phyloP scores from a whole-genome alignment of 1,140 invertebrate genomes.

The Megathymus violae region DNA sequence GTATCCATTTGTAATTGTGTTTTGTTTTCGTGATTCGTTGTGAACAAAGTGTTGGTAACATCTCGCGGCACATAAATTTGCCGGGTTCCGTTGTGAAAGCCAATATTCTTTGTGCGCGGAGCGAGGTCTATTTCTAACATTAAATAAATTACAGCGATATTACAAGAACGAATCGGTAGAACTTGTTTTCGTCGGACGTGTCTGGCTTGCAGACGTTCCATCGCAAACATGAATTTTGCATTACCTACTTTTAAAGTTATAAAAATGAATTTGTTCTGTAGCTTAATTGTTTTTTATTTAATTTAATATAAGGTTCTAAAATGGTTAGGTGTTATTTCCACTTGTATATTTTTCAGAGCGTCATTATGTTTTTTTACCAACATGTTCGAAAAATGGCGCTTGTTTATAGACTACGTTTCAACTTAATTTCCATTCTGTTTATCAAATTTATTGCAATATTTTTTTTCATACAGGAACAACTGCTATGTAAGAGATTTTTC shows the following conservation, averaged over 20 bases:
- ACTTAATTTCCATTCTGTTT: too few relatives aligned
- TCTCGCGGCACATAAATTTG: slow-evolving; percentile 76
- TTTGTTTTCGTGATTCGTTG: slow-evolving; percentile 46
- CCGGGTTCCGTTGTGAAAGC: slow-evolving; percentile 80
- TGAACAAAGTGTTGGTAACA: slow-evolving; percentile 60
- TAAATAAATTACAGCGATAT: slow-evolving; percentile 81
- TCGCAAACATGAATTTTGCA: slow-evolving; percentile 66
- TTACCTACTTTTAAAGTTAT: slow-evolving; percentile 57
- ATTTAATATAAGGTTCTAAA: background rate
- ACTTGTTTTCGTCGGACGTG: slow-evolving; percentile 74
- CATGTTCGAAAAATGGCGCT: too few relatives aligned
- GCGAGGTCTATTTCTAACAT: slow-evolving; percentile 80
- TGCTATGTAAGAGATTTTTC: too few relatives aligned
- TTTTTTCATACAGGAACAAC: too few relatives aligned
- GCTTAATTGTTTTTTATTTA: slow-evolving; percentile 34
- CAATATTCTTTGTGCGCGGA: slow-evolving; percentile 78
- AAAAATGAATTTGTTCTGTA: slow-evolving; percentile 49
- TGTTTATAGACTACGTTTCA: too few relatives aligned
- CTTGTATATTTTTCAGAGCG: too few relatives aligned
- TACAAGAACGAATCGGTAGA: slow-evolving; percentile 79
- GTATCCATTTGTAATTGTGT: slow-evolving; percentile 38
- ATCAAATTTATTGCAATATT: too few relatives aligned
- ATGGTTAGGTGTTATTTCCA: too few relatives aligned
- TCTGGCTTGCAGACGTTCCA: slow-evolving; percentile 61
- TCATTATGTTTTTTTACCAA: too few relatives aligned